Conservation (phyloP, 2,888 invertebrate species). For the Prosapia bicincta region DNA sequence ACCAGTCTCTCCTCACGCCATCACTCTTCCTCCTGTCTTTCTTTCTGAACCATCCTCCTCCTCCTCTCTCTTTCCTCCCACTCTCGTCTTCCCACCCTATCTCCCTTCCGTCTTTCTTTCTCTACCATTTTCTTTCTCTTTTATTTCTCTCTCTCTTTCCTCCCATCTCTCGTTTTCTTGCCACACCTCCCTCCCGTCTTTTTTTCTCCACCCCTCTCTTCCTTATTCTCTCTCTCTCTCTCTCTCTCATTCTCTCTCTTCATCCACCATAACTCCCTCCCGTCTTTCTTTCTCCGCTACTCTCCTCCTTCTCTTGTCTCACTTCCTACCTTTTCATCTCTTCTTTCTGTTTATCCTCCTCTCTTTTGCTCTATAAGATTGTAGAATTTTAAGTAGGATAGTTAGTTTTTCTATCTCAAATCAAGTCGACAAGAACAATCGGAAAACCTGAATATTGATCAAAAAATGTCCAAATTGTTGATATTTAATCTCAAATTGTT, state of each 20-base stretch:
- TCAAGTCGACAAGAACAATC: no score
- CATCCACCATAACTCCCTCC: background rate
- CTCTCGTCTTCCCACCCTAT: background rate
- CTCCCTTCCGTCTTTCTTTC: background rate
- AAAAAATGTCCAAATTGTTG: no score
- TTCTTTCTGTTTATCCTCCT: background rate
- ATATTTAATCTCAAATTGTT: no score
- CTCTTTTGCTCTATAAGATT: background rate
- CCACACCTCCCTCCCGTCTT: background rate
- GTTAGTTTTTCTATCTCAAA: no score
- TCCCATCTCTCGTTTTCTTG: background rate
- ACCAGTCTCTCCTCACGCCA: no score
- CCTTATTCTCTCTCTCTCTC: background rate
- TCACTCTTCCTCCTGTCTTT: no score
- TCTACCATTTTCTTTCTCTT: no score
- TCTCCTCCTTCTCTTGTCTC: background rate
- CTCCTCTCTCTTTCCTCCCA: background rate
- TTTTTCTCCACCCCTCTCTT: no score
- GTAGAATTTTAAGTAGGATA: no score
- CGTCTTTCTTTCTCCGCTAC: background rate
- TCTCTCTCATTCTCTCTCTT: background rate
- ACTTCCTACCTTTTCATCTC: background rate
- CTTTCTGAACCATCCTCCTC: background rate
- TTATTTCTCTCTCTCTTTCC: no score
- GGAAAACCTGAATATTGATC: no score